Evolutionary conservation across 2,888 invertebrate species (phyloP), one percentile per base, ranked within the genome.

Genomic region (Drosophila antonietae): DNA sequence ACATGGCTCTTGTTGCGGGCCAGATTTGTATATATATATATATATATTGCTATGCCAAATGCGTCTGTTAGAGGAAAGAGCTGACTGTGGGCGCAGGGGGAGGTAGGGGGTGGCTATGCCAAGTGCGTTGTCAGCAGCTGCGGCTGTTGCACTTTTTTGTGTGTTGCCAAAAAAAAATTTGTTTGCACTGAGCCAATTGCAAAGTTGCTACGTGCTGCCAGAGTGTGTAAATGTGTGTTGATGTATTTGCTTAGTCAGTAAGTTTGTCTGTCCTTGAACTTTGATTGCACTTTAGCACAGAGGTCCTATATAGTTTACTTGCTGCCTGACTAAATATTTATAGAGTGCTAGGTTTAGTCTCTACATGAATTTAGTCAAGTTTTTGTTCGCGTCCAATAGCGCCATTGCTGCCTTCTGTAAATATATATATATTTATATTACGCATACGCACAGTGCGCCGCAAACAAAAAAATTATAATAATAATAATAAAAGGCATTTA

Each of bases 251-350:
- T 31, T 23, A 46, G 58, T 60, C 31, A 58, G 76, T 44, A 33
- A 56, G 53, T 46, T 66, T 46, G 65, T n/a, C 55, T 75, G 77
- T 72, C 80, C 86, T 88, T 84, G 78, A 84, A 78, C 83, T 78
- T 68, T 65, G 69, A 49, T 51, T 62, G 73, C 60, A 62, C 49
- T 61, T 69, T 69, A 52, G 60, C 49, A 23, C 53, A 69, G 43
- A 67, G 43, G 18, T 44, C 51, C 52, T 46, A 49, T 56, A 49
- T 56, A 10, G 28, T 28, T 18, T 37, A 33, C 18, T 44, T 33
- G 14, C 2, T 7, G 46, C 5, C 51, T 33, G 28, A 28, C 28
- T 37, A 37, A 37, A 15, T 28, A 37, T 53, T 23, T 39, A n/a
- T n/a, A 53, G 37, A 53, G 37, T 53, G 37, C 23, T 28, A 23